Evolutionary conservation across 2,888 invertebrate species (phyloP).

Genomic region (Habroteleia sp.): DNA sequence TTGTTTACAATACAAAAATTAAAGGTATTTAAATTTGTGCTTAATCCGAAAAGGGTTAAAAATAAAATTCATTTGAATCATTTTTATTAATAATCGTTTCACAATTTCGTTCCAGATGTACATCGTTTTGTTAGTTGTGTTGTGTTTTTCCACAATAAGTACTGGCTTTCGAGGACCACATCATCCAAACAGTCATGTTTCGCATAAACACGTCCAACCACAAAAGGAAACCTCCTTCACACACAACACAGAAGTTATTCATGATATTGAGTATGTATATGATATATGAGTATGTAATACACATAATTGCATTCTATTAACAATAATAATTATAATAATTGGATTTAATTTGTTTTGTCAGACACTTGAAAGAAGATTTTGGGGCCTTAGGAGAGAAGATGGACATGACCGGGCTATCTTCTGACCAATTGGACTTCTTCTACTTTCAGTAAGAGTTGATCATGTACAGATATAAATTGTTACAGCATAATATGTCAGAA

Average conservation of each 20-base stretch:
- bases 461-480: too few species aligned
- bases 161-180: conserved; percentile 84
- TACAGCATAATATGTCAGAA: too few species aligned
- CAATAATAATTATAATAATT: neutral
- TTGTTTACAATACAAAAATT: too few species aligned
- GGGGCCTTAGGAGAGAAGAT: conserved; percentile 84
- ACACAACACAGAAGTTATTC: conserved; percentile 87
- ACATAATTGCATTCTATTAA: neutral
- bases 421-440: conserved; percentile 92
- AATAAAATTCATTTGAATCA: too few species aligned
- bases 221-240: conserved; percentile 84
- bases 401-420: conserved; percentile 87
- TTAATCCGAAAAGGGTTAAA: too few species aligned
- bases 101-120: conserved; percentile 53
- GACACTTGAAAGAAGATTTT: conserved; percentile 90
- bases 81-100: too few species aligned
- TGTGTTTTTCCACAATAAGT: conserved; percentile 65
- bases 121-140: conserved; percentile 38
- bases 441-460: conserved; percentile 89
- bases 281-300: neutral
- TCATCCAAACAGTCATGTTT: conserved; percentile 83
- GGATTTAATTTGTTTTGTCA: conserved; percentile 74
- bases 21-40: too few species aligned
- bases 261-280: conserved; percentile 86
- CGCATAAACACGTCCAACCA: conserved; percentile 84